Evolutionary conservation across 1,140 invertebrate species (phyloP).

Genomic region (Aphidius ervi): DNA sequence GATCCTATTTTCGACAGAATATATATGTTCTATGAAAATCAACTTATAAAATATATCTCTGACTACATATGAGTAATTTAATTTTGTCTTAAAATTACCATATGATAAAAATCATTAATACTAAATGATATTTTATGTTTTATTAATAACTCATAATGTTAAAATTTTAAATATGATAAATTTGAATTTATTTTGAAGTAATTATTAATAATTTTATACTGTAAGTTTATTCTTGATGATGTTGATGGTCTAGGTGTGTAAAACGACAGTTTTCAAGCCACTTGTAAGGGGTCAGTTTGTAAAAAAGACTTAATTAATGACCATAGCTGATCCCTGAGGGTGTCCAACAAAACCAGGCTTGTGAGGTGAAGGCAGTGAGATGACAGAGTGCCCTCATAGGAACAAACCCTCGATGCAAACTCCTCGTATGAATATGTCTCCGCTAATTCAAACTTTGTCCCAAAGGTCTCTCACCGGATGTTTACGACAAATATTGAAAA

Average conservation of each 20-base stretch:
- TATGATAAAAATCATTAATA: no score
- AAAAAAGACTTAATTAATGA: constrained; percentile 56
- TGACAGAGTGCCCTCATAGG: constrained; percentile 54
- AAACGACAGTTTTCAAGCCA: constrained; percentile 35
- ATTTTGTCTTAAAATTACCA: no score
- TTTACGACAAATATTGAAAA: constrained; percentile 55
- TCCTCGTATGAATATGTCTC: constrained; percentile 56
- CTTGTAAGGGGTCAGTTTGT: constrained; percentile 49
- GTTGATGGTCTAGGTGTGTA: no score
- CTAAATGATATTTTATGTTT: no score
- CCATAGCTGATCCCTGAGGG: constrained; percentile 43
- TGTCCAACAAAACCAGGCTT: constrained; percentile 39
- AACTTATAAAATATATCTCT: no score
- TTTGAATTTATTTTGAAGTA: no score
- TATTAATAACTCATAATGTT: no score
- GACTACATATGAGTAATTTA: no score
- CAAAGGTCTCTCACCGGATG: constrained; percentile 44
- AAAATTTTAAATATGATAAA: no score
- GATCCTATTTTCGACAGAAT: constrained; percentile 8
- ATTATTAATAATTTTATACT: no score
- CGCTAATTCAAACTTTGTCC: constrained; percentile 55
- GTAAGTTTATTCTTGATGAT: no score
- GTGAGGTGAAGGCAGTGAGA: constrained; percentile 47
- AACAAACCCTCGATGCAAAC: constrained; percentile 54
- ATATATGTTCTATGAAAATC: no score